phyloP scores from a whole-genome alignment of 2,797 vertebrate genomes.

The Miichthys miiuy region DNA sequence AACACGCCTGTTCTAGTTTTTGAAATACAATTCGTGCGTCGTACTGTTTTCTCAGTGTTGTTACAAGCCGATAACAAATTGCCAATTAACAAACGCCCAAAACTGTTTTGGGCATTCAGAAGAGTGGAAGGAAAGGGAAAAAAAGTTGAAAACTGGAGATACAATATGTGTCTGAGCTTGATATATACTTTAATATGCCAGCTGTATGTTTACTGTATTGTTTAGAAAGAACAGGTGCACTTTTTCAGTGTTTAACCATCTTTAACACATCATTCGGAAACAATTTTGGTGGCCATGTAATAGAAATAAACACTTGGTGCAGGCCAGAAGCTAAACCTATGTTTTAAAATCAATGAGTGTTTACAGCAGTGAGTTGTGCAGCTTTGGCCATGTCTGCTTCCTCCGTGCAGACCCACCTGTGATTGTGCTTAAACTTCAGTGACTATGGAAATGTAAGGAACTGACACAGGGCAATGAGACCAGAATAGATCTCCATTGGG shows the following conservation, averaged over 20 bases:
- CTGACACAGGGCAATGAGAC: constrained; percentile 54
- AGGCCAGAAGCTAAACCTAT: not conserved
- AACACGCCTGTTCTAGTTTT: not conserved
- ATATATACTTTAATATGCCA: not conserved
- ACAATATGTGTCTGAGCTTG: not conserved
- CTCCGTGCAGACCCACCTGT: constrained; percentile 33
- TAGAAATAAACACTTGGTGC: too few species aligned
- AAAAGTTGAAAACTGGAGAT: not conserved
- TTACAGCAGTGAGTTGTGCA: not conserved
- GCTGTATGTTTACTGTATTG: too few species aligned
- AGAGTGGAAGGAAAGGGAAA: too few species aligned
- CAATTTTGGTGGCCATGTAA: not conserved
- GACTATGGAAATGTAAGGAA: constrained; percentile 60
- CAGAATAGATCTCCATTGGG: constrained; percentile 73
- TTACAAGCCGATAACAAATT: too few species aligned
- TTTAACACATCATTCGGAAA: not conserved
- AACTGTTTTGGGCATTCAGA: too few species aligned
- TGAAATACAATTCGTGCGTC: not conserved
- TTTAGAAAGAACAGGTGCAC: too few species aligned
- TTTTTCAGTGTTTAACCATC: too few species aligned
- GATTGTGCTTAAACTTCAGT: constrained; percentile 54
- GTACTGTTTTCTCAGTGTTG: too few species aligned
- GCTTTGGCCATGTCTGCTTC: constrained; percentile 10
- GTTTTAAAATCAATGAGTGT: too few species aligned
- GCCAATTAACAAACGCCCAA: too few species aligned